Conservation (phyloP, 2,888 invertebrate genomes). For the Cephus pulcher region DNA sequence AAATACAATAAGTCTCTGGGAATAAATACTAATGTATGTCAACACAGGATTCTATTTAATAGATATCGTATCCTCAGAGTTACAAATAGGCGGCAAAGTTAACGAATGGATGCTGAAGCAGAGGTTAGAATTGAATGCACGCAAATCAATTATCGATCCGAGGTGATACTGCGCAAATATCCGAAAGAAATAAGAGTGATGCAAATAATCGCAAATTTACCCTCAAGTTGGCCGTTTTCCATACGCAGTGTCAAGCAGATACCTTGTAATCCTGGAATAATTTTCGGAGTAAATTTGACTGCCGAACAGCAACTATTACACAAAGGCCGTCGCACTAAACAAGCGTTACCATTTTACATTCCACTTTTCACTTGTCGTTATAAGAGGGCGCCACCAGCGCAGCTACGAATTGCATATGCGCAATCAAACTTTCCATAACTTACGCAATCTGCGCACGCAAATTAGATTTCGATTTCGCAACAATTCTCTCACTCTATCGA, state of each 20-base stretch:
- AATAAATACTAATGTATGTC: not conserved
- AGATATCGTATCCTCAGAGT: not conserved
- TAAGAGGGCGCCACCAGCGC: not conserved
- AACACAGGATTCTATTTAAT: not conserved
- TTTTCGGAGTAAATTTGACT: not conserved
- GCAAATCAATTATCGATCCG: constrained; percentile 52
- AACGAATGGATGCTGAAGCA: constrained; percentile 9
- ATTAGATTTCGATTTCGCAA: not conserved
- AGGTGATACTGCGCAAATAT: constrained; percentile 40
- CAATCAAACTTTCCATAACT: not conserved
- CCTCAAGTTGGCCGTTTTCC: not conserved
- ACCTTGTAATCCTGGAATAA: not conserved
- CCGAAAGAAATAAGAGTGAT: not conserved
- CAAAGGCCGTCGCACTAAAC: not conserved
- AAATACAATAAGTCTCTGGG: not conserved
- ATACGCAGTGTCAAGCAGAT: not conserved
- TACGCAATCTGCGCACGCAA: not conserved
- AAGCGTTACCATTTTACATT: not conserved
- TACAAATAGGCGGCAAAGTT: not conserved
- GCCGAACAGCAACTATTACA: not conserved
- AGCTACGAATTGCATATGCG: not conserved
- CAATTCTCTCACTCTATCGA: not conserved
- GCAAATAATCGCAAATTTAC: not conserved
- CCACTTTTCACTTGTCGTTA: not conserved
- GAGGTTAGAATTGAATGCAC: constrained; percentile 32